Percentiles rank a stretch among this genome's conserved stretches.
Conservation (phyloP, 2,888 invertebrate genomes). For the Hyposoter dolosus region DNA sequence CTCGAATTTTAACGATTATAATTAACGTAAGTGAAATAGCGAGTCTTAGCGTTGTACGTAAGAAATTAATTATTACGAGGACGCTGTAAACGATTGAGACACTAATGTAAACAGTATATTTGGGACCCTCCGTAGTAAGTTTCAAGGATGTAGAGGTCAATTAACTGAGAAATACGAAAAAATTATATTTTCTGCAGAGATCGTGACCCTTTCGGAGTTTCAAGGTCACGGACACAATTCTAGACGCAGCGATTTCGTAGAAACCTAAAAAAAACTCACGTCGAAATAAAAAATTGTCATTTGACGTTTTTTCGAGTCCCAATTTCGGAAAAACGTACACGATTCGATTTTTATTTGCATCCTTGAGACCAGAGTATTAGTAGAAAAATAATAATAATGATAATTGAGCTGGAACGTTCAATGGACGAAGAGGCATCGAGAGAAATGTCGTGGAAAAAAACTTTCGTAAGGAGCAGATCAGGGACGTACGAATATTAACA, state of each 20-base stretch:
- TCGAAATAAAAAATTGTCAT: neutral
- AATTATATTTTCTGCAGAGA: neutral
- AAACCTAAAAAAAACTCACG: neutral
- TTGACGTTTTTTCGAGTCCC: neutral
- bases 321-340: neutral
- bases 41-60: conserved; percentile 24
- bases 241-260: neutral
- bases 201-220: conserved; percentile 1
- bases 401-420: conserved; percentile 11
- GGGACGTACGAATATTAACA: neutral
- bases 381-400: conserved; percentile 24
- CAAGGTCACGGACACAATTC: neutral
- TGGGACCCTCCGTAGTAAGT: conserved; percentile 78
- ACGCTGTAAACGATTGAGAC: conserved; percentile 43
- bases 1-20: conserved; percentile 68
- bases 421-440: neutral
- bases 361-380: conserved; percentile 18
- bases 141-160: conserved; percentile 64
- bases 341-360: neutral
- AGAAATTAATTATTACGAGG: conserved; percentile 50
- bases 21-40: conserved; percentile 56
- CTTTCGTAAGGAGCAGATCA: conserved; percentile 2
- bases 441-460: neutral
- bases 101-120: conserved; percentile 69
- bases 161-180: neutral